phyloP scores from a whole-genome alignment of 2,797 vertebrate species.

The Alfaro cultratus region DNA sequence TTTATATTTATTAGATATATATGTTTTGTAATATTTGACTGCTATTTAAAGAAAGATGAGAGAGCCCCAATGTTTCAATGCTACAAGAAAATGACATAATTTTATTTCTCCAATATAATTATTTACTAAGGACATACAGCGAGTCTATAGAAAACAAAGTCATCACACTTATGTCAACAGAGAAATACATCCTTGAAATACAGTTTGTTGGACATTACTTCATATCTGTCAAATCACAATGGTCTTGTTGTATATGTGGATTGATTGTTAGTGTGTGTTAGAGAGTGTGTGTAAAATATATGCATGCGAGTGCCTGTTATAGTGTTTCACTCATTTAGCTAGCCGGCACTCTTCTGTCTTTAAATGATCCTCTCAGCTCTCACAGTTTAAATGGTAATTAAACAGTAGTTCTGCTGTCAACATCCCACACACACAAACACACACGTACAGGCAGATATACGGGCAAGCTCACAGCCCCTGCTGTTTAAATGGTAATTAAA shows the following conservation, averaged over 20 bases:
- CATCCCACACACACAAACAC: conserved; percentile 71
- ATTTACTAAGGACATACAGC: neutral
- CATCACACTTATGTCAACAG: neutral
- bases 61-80: neutral
- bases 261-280: conserved; percentile 7
- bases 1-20: neutral
- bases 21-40: neutral
- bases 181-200: neutral
- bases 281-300: conserved; percentile 23
- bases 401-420: conserved; percentile 94
- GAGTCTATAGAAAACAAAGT: neutral
- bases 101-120: conserved; percentile 51
- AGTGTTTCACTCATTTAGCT: conserved; percentile 91
- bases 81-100: neutral
- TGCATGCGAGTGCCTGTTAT: conserved; percentile 9
- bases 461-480: conserved; percentile 81
- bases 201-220: neutral
- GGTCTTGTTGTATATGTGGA: neutral
- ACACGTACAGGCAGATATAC: conserved; percentile 23
- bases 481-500: conserved; percentile 99
- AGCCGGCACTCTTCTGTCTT: conserved; percentile 89
- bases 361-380: conserved; percentile 96
- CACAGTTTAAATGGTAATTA: conserved; percentile 99
- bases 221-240: neutral
- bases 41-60: neutral